Evolutionary conservation across 2,113 vertebrate species (phyloP).

Genomic region (Tragelaphus imberbis): DNA sequence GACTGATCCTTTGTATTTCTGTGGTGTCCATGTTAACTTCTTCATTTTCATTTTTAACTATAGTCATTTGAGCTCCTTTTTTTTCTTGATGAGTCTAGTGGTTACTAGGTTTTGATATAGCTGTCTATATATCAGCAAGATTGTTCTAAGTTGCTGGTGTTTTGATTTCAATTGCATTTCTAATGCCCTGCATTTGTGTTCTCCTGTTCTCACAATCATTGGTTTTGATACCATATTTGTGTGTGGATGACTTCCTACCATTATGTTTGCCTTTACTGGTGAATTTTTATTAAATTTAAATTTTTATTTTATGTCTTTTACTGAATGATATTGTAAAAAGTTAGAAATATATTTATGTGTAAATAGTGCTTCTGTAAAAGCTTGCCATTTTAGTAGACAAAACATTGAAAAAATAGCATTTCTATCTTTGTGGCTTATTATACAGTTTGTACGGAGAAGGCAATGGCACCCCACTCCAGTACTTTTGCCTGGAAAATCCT

Average conservation of each 20-base stretch:
- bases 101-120: neutral
- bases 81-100: neutral
- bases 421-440: neutral
- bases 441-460: neutral
- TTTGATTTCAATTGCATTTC: neutral
- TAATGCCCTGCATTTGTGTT: neutral
- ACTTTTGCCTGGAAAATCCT: no score
- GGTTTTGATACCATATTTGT: neutral
- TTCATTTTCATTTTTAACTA: neutral
- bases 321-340: constrained; percentile 56
- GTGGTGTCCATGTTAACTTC: neutral
- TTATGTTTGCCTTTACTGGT: neutral
- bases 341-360: neutral
- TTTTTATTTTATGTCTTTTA: constrained; percentile 57
- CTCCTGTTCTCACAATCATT: neutral
- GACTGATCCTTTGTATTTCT: neutral
- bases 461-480: no score
- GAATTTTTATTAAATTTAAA: neutral
- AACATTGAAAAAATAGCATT: neutral
- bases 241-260: neutral
- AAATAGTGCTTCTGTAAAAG: constrained; percentile 46
- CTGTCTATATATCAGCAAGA: neutral
- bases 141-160: neutral
- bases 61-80: neutral
- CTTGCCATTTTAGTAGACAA: neutral